A percentile compares a stretch with the other conserved stretches of the same genome.
These are phyloP conservation scores for Gymnarchus niloticus DNA, from an alignment of 2,113 vertebrate genomes.

Conservation along the genomic window DNA sequence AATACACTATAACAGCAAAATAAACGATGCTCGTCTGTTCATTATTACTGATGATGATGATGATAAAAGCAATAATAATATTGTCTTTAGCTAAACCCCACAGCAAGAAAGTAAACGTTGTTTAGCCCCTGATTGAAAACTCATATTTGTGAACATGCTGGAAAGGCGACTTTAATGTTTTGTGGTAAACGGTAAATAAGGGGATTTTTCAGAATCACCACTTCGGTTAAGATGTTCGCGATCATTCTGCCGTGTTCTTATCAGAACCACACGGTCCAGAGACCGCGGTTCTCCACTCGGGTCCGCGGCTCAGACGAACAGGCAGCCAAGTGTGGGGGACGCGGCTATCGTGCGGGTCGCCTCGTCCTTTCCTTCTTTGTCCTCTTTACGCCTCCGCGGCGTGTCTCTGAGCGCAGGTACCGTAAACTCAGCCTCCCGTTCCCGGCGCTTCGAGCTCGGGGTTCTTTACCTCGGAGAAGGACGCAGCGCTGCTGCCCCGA, in stretches of 20 bases:
- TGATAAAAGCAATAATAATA: background rate
- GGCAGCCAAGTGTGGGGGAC: too few relatives aligned
- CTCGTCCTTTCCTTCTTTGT: background rate
- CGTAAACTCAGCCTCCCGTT: too few relatives aligned
- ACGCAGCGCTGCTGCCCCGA: constrained; percentile 64
- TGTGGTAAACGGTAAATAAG: background rate
- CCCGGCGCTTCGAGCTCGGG: background rate
- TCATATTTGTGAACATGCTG: background rate
- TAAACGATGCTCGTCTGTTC: background rate
- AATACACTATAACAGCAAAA: background rate
- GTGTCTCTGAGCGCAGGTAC: too few relatives aligned
- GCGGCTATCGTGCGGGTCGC: too few relatives aligned
- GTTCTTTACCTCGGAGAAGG: constrained; percentile 61
- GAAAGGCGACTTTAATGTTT: background rate
- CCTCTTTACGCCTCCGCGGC: background rate
- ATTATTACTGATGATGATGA: background rate
- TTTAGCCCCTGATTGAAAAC: background rate
- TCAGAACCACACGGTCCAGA: background rate
- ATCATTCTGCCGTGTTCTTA: background rate
- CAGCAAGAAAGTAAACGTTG: background rate
- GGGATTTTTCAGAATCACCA: background rate
- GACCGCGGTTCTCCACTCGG: too few relatives aligned
- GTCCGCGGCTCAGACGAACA: too few relatives aligned
- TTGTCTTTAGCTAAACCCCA: background rate
- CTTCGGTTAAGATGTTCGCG: background rate